A percentile compares a stretch with the other conserved stretches of the same genome.
Conservation (phyloP, 2,888 invertebrate species). For the Meghimatium bilineatum region DNA sequence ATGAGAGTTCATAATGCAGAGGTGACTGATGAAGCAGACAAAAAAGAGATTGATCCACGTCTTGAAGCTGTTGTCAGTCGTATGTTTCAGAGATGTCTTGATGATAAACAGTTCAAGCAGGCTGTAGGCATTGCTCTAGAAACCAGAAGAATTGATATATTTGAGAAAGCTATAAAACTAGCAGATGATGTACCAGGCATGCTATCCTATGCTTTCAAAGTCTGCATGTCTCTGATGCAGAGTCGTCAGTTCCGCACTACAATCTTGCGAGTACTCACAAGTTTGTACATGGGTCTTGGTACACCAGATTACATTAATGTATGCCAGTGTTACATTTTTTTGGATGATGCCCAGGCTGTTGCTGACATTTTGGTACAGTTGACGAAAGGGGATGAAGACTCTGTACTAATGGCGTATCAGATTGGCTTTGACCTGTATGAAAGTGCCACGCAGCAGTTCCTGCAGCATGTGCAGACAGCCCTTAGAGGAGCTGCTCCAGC, state of each 20-base stretch:
- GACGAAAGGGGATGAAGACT: slow-evolving; percentile 87
- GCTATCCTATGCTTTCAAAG: slow-evolving; percentile 96
- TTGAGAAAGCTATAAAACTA: slow-evolving; percentile 92
- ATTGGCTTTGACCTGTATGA: slow-evolving; percentile 99
- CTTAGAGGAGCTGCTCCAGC: slow-evolving; percentile 72
- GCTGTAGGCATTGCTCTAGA: slow-evolving; percentile 97
- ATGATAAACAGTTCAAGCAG: slow-evolving; percentile 91
- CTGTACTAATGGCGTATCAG: slow-evolving; percentile 97
- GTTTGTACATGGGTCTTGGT: slow-evolving; percentile 90
- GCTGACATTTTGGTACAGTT: slow-evolving; percentile 94
- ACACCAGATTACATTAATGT: slow-evolving; percentile 98
- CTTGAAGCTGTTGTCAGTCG: slow-evolving; percentile 95
- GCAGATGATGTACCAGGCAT: slow-evolving; percentile 94
- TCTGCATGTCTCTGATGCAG: slow-evolving; percentile 96
- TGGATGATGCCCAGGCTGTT: slow-evolving; percentile 94
- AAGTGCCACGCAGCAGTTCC: slow-evolving; percentile 97
- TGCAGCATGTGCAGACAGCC: slow-evolving; percentile 80
- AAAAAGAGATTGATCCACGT: slow-evolving; percentile 76
- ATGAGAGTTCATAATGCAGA: slow-evolving; percentile 84
- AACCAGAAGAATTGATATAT: slow-evolving; percentile 97
- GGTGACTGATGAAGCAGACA: slow-evolving; percentile 82
- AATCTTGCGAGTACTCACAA: slow-evolving; percentile 91
- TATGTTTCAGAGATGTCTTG: slow-evolving; percentile 97
- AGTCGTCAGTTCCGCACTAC: slow-evolving; percentile 94
- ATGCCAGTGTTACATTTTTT: slow-evolving; percentile 96